Evolutionary conservation across 2,797 vertebrate genomes (phyloP).

Genomic region (Selene dorsalis): DNA sequence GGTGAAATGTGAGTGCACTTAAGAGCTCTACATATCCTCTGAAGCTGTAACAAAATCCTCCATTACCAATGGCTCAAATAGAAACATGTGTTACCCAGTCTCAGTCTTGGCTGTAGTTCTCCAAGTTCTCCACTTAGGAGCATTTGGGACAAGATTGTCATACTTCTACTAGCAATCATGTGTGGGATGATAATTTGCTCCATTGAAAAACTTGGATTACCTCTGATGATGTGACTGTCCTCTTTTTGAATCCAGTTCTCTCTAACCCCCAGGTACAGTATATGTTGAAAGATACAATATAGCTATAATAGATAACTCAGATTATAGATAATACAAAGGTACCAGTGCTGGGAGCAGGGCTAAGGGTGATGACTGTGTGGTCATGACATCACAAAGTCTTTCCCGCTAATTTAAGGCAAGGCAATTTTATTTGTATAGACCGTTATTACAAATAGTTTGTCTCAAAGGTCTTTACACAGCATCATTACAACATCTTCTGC

Average conservation of each 20-base stretch:
- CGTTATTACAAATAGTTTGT: too few relatives aligned
- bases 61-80: constrained; percentile 83
- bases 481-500: too few relatives aligned
- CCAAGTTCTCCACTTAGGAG: neutral
- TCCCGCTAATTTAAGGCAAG: too few relatives aligned
- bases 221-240: neutral
- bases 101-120: neutral
- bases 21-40: neutral
- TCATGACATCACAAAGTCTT: too few relatives aligned
- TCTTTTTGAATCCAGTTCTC: constrained; percentile 6
- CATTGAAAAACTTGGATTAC: neutral
- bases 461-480: too few relatives aligned
- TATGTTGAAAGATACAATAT: neutral
- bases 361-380: too few relatives aligned
- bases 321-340: too few relatives aligned
- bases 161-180: neutral
- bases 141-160: constrained; percentile 11
- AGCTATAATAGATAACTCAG: too few relatives aligned
- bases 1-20: neutral
- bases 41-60: constrained; percentile 60
- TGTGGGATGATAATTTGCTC: constrained; percentile 4
- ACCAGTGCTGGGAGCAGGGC: too few relatives aligned
- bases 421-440: too few relatives aligned
- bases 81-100: constrained; percentile 72
- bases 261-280: neutral